Evolutionary conservation across 1,140 invertebrate genomes (phyloP).

Genomic region (Drosophila rufa): DNA sequence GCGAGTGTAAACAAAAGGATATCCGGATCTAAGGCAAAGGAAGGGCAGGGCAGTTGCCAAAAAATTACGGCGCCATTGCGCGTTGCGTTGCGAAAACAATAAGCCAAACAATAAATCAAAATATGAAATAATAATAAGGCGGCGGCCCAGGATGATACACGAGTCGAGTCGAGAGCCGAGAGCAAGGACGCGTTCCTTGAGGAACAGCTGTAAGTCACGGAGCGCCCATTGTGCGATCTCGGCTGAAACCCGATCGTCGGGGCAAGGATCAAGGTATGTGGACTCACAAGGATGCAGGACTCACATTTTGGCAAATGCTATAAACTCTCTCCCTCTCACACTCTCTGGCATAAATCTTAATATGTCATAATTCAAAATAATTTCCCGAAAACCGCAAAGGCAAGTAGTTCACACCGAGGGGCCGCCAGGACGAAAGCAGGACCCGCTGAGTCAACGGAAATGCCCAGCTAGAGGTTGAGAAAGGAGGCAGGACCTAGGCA

Average conservation of each 20-base stretch:
- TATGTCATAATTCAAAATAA: slow-evolving; percentile 83
- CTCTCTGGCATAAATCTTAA: slow-evolving; percentile 69
- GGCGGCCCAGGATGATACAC: slow-evolving; percentile 45
- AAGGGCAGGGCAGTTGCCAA: slow-evolving; percentile 29
- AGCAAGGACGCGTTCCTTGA: slow-evolving; percentile 12
- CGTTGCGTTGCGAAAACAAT: slow-evolving; percentile 61
- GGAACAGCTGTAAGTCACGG: slow-evolving; percentile 72
- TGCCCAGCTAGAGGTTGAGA: background rate
- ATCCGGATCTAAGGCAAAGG: slow-evolving; percentile 2
- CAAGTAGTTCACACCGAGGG: slow-evolving; percentile 66
- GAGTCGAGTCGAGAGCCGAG: slow-evolving; percentile 13
- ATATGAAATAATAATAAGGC: slow-evolving; percentile 78
- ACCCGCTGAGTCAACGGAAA: slow-evolving; percentile 62
- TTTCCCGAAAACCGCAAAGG: slow-evolving; percentile 52
- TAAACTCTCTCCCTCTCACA: slow-evolving; percentile 35
- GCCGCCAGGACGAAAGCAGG: slow-evolving; percentile 2
- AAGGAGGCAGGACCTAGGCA: slow-evolving; percentile 1
- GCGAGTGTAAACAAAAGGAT: slow-evolving; percentile 41
- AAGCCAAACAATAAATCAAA: slow-evolving; percentile 82
- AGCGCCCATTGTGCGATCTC: slow-evolving; percentile 62
- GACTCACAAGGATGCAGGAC: background rate
- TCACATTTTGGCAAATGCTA: background rate
- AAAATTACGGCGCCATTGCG: slow-evolving; percentile 35
- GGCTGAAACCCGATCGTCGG: slow-evolving; percentile 65
- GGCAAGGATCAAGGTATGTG: slow-evolving; percentile 28